Percentiles rank a stretch among this genome's conserved stretches.
These are phyloP conservation scores for Hexactinellida sp. DNA, from an alignment of 37 sponge, comb jelly and placozoan species.

Conservation along the genomic window DNA sequence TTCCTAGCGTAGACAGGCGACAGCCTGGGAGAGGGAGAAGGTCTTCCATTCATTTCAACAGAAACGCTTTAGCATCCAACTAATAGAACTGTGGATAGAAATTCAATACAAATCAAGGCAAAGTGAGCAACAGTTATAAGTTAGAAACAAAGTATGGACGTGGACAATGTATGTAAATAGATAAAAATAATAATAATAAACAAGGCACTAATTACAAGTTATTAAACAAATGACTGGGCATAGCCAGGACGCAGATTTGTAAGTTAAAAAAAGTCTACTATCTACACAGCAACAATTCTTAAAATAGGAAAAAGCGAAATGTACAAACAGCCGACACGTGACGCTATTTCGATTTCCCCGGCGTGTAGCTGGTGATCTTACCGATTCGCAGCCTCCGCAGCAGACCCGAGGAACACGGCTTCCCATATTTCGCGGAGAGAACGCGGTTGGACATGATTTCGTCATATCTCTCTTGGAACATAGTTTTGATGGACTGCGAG, in stretches of 20 bases:
- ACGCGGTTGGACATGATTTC: slow-evolving; percentile 9
- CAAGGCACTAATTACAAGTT: background rate
- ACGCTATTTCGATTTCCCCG: background rate
- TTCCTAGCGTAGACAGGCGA: background rate
- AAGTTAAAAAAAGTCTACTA: background rate
- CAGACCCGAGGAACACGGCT: background rate
- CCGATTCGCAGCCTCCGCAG: background rate
- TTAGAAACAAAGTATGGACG: no score
- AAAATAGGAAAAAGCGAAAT: slow-evolving; percentile 9
- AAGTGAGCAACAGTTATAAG: no score
- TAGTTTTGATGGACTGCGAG: slow-evolving; percentile 7
- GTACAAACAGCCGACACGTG: background rate
- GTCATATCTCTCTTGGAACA: slow-evolving; percentile 13
- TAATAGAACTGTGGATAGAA: background rate
- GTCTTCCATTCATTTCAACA: background rate
- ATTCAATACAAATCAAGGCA: no score
- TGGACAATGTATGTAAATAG: background rate
- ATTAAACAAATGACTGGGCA: background rate
- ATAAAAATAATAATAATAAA: background rate
- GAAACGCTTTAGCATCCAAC: background rate
- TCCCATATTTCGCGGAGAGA: slow-evolving; percentile 12
- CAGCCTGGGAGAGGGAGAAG: background rate
- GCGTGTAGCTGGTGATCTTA: background rate
- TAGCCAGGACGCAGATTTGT: background rate
- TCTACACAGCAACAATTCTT: background rate